Evolutionary conservation across 2,888 invertebrate genomes (phyloP).

Genomic region (Napeogenes sylphis): DNA sequence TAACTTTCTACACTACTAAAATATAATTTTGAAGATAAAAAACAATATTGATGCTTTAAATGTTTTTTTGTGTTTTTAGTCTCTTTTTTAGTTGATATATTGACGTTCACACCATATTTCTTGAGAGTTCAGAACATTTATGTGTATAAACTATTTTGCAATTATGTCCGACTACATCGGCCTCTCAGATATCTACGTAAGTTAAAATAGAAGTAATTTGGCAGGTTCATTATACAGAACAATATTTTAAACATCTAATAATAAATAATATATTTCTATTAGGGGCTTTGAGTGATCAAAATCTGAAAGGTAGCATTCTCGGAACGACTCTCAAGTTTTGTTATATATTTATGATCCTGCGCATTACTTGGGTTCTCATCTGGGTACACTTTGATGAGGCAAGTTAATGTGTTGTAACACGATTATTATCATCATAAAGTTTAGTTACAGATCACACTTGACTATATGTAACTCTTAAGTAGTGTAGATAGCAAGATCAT

Average conservation of each 20-base stretch:
- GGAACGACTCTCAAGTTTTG: constrained; percentile 55
- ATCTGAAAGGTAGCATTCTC: constrained; percentile 51
- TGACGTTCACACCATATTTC: constrained; percentile 46
- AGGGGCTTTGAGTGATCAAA: constrained; percentile 51
- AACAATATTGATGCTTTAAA: background rate
- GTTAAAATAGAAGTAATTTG: constrained; percentile 20
- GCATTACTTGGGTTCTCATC: constrained; percentile 49
- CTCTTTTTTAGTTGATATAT: constrained; percentile 44
- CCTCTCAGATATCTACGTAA: constrained; percentile 52
- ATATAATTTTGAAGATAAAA: background rate
- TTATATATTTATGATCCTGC: constrained; percentile 51
- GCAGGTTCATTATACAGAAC: background rate
- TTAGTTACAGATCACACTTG: too few relatives aligned
- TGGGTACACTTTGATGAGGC: constrained; percentile 49
- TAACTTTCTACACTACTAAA: background rate
- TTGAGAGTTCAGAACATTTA: constrained; percentile 9
- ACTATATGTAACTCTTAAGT: too few relatives aligned
- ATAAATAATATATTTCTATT: constrained; percentile 14
- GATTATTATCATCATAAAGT: background rate
- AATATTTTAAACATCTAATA: background rate
- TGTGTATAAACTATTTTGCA: constrained; percentile 40
- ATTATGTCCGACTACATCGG: constrained; percentile 54
- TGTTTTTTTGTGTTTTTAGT: constrained; percentile 39
- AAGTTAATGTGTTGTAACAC: background rate
- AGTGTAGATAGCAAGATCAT: too few relatives aligned